Percentiles rank a stretch among this genome's conserved stretches.
These are phyloP conservation scores for Embiotoca jacksoni DNA, from an alignment of 2,113 vertebrate genomes.

Conservation along the genomic window DNA sequence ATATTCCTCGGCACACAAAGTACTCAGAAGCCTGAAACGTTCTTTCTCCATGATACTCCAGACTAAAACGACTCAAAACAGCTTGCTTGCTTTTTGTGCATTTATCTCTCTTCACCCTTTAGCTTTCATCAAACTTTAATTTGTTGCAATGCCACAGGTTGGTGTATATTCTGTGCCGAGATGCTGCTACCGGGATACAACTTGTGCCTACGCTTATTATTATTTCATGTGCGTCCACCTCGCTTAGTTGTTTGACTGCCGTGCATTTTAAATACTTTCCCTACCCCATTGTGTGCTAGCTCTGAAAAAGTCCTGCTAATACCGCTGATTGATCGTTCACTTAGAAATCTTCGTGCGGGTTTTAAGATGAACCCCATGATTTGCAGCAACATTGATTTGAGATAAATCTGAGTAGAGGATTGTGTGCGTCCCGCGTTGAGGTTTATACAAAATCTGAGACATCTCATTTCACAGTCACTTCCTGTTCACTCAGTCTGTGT, in stretches of 20 bases:
- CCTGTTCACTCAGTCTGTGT: background rate
- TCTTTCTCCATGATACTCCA: too few species aligned
- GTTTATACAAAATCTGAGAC: background rate
- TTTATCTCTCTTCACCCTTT: background rate
- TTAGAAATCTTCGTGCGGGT: constrained; percentile 41
- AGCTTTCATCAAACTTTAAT: background rate
- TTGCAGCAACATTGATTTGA: constrained; percentile 46
- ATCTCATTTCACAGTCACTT: background rate
- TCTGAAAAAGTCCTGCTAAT: constrained; percentile 24
- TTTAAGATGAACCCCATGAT: constrained; percentile 56
- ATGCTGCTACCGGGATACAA: background rate
- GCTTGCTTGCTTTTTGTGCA: too few species aligned
- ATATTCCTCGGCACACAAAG: too few species aligned
- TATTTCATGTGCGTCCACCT: too few species aligned
- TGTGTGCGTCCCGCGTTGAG: constrained; percentile 12
- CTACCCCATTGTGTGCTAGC: constrained; percentile 9
- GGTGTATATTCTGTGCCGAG: background rate
- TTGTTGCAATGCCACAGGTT: background rate
- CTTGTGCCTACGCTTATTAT: background rate
- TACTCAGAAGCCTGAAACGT: too few species aligned
- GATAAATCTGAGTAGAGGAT: constrained; percentile 39
- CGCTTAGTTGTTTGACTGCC: background rate
- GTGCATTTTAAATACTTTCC: constrained; percentile 16
- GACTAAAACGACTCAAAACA: too few species aligned
- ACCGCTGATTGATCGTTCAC: constrained; percentile 50